Evolutionary conservation across 2,113 vertebrate species (phyloP).

Genomic region (Clarias gariepinus): DNA sequence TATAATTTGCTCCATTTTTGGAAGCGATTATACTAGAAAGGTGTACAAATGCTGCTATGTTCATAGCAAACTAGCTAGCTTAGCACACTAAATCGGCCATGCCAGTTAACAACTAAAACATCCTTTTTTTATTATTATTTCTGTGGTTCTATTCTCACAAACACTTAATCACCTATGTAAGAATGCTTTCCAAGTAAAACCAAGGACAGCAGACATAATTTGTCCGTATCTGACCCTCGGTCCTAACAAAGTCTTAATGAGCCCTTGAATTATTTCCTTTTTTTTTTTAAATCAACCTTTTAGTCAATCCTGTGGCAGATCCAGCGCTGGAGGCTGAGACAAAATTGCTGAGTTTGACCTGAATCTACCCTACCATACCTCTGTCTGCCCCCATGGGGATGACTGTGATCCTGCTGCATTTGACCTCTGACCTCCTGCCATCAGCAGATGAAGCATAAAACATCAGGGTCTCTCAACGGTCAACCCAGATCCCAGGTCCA

Average conservation of each 20-base stretch:
- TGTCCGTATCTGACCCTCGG: slow-evolving; percentile 52
- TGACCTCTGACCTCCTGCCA: slow-evolving; percentile 69
- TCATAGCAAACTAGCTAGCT: background rate
- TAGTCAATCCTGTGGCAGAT: slow-evolving; percentile 56
- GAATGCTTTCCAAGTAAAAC: slow-evolving; percentile 38
- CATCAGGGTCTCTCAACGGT: slow-evolving; percentile 63
- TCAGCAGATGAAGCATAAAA: slow-evolving; percentile 63
- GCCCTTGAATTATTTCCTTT: slow-evolving; percentile 44
- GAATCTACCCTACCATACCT: slow-evolving; percentile 73
- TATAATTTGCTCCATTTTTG: background rate
- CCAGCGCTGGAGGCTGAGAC: slow-evolving; percentile 59
- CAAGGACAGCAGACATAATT: slow-evolving; percentile 43
- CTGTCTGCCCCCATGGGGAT: slow-evolving; percentile 65
- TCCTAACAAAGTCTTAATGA: slow-evolving; percentile 64
- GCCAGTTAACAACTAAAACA: background rate
- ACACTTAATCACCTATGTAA: background rate
- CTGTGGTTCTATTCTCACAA: background rate
- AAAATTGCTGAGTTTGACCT: slow-evolving; percentile 71
- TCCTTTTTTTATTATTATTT: background rate
- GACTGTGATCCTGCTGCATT: slow-evolving; percentile 63
- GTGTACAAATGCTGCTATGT: background rate
- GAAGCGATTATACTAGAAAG: background rate
- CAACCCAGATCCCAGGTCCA: slow-evolving; percentile 35
- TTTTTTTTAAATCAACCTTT: slow-evolving; percentile 60
- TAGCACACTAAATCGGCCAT: background rate